These are phyloP conservation scores for Jordanella pulchra DNA, from an alignment of 2,797 vertebrate species.

Conservation along the genomic window DNA sequence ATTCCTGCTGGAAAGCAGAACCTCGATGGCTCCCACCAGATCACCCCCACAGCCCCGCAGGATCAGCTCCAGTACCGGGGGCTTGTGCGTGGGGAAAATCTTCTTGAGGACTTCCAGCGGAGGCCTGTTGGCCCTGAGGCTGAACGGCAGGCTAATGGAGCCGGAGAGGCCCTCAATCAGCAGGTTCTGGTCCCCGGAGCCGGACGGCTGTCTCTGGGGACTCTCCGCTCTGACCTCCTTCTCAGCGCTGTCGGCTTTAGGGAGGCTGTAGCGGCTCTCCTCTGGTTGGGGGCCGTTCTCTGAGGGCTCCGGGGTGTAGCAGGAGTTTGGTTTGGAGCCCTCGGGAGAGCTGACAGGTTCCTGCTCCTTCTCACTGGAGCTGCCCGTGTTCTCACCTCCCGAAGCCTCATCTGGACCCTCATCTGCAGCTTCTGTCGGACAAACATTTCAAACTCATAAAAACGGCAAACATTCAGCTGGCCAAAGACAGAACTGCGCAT, in stretches of 20 bases:
- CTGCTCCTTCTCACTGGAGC: slow-evolving; percentile 90
- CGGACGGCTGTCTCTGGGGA: slow-evolving; percentile 79
- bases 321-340: slow-evolving; percentile 85
- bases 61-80: slow-evolving; percentile 92
- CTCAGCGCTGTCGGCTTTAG: slow-evolving; percentile 77
- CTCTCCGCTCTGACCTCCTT: slow-evolving; percentile 81
- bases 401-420: slow-evolving; percentile 84
- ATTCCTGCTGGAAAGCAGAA: slow-evolving; percentile 91
- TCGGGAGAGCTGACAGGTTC: slow-evolving; percentile 90
- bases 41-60: slow-evolving; percentile 94
- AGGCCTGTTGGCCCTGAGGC: slow-evolving; percentile 90
- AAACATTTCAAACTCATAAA: neutral
- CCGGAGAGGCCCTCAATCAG: slow-evolving; percentile 90
- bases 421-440: slow-evolving; percentile 82
- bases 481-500: neutral
- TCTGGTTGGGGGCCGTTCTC: slow-evolving; percentile 84
- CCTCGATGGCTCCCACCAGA: slow-evolving; percentile 94
- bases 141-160: slow-evolving; percentile 90
- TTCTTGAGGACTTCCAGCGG: slow-evolving; percentile 95
- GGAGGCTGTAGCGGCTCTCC: slow-evolving; percentile 79
- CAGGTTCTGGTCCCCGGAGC: slow-evolving; percentile 83
- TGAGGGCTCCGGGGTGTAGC: slow-evolving; percentile 88
- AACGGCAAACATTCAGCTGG: neutral
- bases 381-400: slow-evolving; percentile 82
- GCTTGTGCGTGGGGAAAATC: slow-evolving; percentile 96